phyloP scores from a whole-genome alignment of 2,888 invertebrate genomes.

The Elmis aenea region DNA sequence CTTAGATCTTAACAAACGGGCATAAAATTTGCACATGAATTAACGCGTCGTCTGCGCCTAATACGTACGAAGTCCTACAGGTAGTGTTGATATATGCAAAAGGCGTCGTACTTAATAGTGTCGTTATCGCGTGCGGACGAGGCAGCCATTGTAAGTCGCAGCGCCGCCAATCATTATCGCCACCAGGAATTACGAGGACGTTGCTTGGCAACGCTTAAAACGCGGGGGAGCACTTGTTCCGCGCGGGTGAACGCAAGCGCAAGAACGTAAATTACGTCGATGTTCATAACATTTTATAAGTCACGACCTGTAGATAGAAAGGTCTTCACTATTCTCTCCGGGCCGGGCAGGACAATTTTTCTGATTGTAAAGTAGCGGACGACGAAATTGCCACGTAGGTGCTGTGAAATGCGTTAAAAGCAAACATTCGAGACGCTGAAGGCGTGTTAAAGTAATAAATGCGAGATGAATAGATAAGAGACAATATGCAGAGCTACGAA shows the following conservation, averaged over 20 bases:
- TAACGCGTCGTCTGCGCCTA: neutral
- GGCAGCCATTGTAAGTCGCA: conserved; percentile 47
- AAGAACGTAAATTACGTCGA: conserved; percentile 9
- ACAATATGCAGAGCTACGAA: no score
- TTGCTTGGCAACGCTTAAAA: conserved; percentile 43
- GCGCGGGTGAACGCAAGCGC: conserved; percentile 37
- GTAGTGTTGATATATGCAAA: conserved; percentile 18
- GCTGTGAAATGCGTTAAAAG: no score
- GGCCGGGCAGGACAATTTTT: no score
- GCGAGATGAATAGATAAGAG: no score
- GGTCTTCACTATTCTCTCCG: no score
- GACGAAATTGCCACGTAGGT: no score
- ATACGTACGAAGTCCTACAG: conserved; percentile 10
- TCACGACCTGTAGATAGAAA: no score
- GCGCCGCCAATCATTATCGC: conserved; percentile 48
- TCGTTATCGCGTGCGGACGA: conserved; percentile 42
- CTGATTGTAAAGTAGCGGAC: no score
- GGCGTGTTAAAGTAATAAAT: no score
- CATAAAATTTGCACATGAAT: no score
- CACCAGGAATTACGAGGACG: conserved; percentile 46
- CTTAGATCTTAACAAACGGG: no score
- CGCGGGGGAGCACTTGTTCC: conserved; percentile 30
- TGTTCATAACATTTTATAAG: conserved; percentile 1
- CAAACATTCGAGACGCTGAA: no score
- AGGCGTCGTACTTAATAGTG: conserved; percentile 30